Base-by-base conservation (phyloP, 1,140 invertebrate genomes). In the Coptotermes formosanus region DNA sequence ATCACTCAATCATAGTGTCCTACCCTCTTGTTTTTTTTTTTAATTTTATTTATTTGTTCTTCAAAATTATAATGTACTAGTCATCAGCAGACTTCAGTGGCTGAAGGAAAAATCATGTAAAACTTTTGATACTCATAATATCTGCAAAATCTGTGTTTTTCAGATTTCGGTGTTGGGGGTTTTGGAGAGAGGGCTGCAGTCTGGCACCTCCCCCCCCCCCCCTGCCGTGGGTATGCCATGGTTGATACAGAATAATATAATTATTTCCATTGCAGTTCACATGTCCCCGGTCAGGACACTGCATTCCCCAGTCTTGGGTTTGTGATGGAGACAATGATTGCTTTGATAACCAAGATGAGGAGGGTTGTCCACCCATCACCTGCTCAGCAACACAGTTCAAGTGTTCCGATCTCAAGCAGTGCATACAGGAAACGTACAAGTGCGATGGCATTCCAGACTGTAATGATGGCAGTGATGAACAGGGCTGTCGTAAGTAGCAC, bases 291-390 rank as follows among this genome's bases (percentile, higher is more conserved):
- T 98, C 97, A 1, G 98, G 98, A 0, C 96, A 99, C 89, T 99
- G 98, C 90, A 99, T 99, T 85, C 98, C 98, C 0, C 95, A 97
- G 89, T 97, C 96, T 48, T 88, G 87, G 86, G 86, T 88, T 84
- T 88, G 86, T 89, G 94, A 95, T 89, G 94, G 95, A 6, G 97
- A 98, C 89, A 97, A 99, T 89, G 98, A 99, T 90, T 99, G 98
- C 90, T 98, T 98, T 89, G 98, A 99, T 90, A 97, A 98, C 89
- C 97, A 97, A 89, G 99, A 99, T 91, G 99, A 99, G 91, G 94
- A 97, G 89, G 96, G 98, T 88, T 99, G 98, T 92, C 98, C 98
- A 9, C 97, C 98, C 0, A 96, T 99, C 0, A 97, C 96, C 2
- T 99, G 98, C 91, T 94, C 97, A 38, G 94, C 96, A n/a, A 95